These are phyloP conservation scores for Lasioglossum vierecki DNA, from an alignment of 2,888 invertebrate species.

Conservation along the genomic window DNA sequence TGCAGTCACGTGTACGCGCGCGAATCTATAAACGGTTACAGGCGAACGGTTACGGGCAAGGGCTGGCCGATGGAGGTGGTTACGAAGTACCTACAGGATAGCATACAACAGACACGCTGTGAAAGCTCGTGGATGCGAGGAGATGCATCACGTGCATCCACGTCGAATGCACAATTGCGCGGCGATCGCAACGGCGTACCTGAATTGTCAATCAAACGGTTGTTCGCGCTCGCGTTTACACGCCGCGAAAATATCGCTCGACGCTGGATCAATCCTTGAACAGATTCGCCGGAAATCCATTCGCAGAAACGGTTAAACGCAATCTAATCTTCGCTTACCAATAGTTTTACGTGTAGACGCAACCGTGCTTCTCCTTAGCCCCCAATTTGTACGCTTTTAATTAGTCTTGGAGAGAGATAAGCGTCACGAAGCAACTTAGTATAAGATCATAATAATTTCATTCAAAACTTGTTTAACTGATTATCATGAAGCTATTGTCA, in stretches of 20 bases:
- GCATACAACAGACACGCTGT: conserved; percentile 17
- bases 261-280: not conserved
- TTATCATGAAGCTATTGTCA: not conserved
- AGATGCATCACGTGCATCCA: conserved; percentile 33
- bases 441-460: too few species aligned
- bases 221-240: not conserved
- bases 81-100: conserved; percentile 20
- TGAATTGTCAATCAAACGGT: not conserved
- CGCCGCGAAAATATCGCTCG: not conserved
- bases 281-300: not conserved
- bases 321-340: not conserved
- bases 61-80: not conserved
- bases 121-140: conserved; percentile 30
- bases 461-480: not conserved
- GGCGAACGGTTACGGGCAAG: not conserved
- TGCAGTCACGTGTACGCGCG: conserved; percentile 45
- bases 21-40: conserved; percentile 47
- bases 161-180: conserved; percentile 25
- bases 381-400: not conserved
- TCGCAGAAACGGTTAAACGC: not conserved
- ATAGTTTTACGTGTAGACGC: too few species aligned
- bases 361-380: too few species aligned
- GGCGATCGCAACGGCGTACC: not conserved
- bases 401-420: too few species aligned
- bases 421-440: not conserved